Base-by-base conservation (phyloP, 2,113 vertebrate species). In the Motacilla alba region DNA sequence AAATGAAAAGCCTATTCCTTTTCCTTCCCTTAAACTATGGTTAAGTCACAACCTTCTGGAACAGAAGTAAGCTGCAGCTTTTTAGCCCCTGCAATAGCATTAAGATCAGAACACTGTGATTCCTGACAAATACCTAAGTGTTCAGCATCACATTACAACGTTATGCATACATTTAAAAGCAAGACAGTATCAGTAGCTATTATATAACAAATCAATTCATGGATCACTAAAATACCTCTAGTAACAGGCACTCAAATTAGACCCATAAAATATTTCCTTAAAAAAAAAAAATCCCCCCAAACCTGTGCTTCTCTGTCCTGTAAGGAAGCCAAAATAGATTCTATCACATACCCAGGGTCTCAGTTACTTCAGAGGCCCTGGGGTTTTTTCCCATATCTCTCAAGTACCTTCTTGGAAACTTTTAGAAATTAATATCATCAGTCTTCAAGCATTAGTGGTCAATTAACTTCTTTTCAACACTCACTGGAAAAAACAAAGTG, bases 181-280 rank as follows among this genome's bases (percentile, higher is more conserved):
- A 93, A 94, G 92, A 97, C 92, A 89, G 8, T 91, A 95, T 95
- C 96, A 97, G 94, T 93, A 97, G 94, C 95, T 95, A 94, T 92
- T 95, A 95, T 89, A 93, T 93, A 97, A 90, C 82, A 96, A 83
- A 70, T 83, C 66, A 96, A 90, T 23, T 73, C 4, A 90, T 68
- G 76, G 94, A 94, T 91, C 94, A 95, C 96, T 93, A 89, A 97
- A 96, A 96, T 95, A 94, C 86, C 73, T 96, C 90, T 84, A 96
- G 80, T 95, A 97, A 80, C 95, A 92, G 89, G 87, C 91, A 93
- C 86, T 86, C 89, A 87, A 83, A 94, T 60, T 33, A 78, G 92
- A 91, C 11, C 41, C 76, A 43, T 41, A 83, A 62, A 83, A 46
- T 33, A 69, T 52, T 84, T 88, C 64, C 56, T 74, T 33, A 39